phyloP scores from a whole-genome alignment of 2,797 vertebrate genomes.

The Peromyscus melanophrys region DNA sequence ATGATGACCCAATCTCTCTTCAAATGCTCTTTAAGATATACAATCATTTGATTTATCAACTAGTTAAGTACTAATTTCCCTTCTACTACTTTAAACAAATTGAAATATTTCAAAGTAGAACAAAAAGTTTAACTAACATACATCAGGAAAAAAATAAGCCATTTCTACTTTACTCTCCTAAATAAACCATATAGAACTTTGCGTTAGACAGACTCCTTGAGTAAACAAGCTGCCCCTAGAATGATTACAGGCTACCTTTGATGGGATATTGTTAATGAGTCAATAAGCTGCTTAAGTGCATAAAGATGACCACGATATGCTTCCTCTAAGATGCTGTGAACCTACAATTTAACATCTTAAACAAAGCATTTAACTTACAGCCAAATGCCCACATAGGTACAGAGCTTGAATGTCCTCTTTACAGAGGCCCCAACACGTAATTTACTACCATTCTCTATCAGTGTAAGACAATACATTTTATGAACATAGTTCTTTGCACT shows the following conservation, averaged over 20 bases:
- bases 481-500: not conserved
- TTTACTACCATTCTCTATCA: not conserved
- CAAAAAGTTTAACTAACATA: not conserved
- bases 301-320: slow-evolving; percentile 64
- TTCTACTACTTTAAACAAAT: slow-evolving; percentile 62
- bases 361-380: slow-evolving; percentile 54
- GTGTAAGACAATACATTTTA: not conserved
- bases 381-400: accelerated
- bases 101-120: slow-evolving; percentile 62
- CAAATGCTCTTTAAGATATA: slow-evolving; percentile 61
- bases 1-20: slow-evolving; percentile 16
- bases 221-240: slow-evolving; percentile 61
- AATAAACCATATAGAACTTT: slow-evolving; percentile 70
- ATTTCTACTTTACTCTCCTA: not conserved
- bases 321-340: slow-evolving; percentile 64
- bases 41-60: slow-evolving; percentile 59
- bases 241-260: slow-evolving; percentile 80
- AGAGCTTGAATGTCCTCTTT: not conserved
- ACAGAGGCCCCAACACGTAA: not conserved
- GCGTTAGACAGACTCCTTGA: slow-evolving; percentile 62
- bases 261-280: slow-evolving; percentile 71
- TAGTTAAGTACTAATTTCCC: slow-evolving; percentile 51
- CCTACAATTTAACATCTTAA: not conserved
- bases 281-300: slow-evolving; percentile 10
- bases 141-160: slow-evolving; percentile 62